These are phyloP conservation scores for Steatornis caripensis DNA, from an alignment of 2,113 vertebrate genomes.

Conservation along the genomic window DNA sequence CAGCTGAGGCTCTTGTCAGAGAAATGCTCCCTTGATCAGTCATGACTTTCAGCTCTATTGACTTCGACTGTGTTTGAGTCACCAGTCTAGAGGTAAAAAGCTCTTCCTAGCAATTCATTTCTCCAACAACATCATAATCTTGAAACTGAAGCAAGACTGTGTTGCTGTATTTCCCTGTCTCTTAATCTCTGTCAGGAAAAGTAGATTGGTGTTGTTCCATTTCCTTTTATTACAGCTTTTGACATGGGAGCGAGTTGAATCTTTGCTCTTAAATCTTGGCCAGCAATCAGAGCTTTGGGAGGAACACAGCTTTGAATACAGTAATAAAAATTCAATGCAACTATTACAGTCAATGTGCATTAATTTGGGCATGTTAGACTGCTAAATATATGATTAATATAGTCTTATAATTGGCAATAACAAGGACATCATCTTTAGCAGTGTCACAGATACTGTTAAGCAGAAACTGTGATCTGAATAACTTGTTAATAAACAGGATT, in stretches of 20 bases:
- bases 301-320: neutral
- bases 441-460: neutral
- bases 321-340: neutral
- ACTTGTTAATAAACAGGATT: neutral
- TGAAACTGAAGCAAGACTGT: neutral
- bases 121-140: neutral
- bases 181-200: neutral
- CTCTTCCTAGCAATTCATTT: neutral
- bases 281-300: neutral
- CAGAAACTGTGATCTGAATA: neutral
- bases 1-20: neutral
- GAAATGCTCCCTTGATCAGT: neutral
- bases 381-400: neutral
- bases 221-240: conserved; percentile 38
- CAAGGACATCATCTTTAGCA: neutral
- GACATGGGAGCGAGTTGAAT: neutral
- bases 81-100: neutral
- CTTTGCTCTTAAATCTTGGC: conserved; percentile 8
- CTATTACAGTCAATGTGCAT: neutral
- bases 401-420: neutral
- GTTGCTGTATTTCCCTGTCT: neutral
- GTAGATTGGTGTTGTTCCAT: neutral
- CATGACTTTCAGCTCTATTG: neutral
- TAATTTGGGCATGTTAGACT: neutral
- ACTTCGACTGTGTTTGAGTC: neutral